Evolutionary conservation across 2,797 vertebrate species (phyloP).

Genomic region (Columba guinea): DNA sequence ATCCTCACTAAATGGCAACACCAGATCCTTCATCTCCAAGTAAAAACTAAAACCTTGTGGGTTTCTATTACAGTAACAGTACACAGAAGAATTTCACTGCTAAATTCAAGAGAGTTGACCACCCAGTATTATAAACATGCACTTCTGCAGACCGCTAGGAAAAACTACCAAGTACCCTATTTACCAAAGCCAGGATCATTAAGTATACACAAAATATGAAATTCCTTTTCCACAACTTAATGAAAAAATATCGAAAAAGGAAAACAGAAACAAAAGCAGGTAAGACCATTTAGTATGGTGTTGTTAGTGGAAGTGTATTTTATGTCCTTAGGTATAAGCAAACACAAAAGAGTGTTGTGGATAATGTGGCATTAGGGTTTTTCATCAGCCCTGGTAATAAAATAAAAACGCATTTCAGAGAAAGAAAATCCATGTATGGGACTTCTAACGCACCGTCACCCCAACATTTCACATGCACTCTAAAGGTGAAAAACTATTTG

Average conservation of each 20-base stretch:
- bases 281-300: not conserved
- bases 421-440: not conserved
- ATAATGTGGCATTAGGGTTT: not conserved
- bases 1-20: not conserved
- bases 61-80: not conserved
- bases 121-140: not conserved
- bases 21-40: not conserved
- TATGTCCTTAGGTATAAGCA: not conserved
- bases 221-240: not conserved
- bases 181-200: not conserved
- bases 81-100: not conserved
- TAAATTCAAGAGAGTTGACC: not conserved
- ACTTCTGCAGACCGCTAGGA: not conserved
- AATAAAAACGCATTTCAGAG: not conserved
- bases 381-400: not conserved
- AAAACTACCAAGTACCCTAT: not conserved
- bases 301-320: not conserved
- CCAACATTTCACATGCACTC: not conserved
- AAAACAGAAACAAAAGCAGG: not conserved
- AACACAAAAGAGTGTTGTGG: not conserved
- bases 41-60: not conserved
- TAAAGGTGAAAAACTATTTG: not conserved
- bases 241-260: not conserved
- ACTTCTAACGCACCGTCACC: not conserved
- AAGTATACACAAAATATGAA: not conserved